Evolutionary conservation across 1,140 invertebrate genomes (phyloP), one percentile per base, ranked within the genome.

Genomic region (Temnothorax curvispinosus): DNA sequence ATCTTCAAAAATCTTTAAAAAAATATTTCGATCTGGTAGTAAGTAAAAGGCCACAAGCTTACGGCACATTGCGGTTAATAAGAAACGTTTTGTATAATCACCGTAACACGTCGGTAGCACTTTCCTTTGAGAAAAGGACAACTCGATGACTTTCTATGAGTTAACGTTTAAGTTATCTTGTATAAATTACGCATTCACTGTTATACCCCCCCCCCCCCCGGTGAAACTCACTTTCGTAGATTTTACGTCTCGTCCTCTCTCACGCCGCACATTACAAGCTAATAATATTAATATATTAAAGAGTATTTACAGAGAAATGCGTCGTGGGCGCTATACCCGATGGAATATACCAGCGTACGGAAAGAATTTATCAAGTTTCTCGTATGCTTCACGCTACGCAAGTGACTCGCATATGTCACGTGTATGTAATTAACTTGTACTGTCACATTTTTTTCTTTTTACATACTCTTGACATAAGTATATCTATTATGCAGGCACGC

Each of bases 1-100:
- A 15, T 35, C n/a, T 71, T 80, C 6, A 38, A 86, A 27, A 27
- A 27, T 27, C 27, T 27, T 27, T 27, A 27, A 27, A 27, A 86
- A 86, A 86, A 72, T 86, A 86, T 62, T 52, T 69, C 27, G 3
- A 58, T 86, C 58, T 81, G 6, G 32, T 90, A 90, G 32, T 90
- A 90, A 90, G 89, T 90, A 90, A 72, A 90, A 90, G 74, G 89
- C 89, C 89, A 90, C 72, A 65, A 77, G 64, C 56, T 62, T 44
- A 67, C 3, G 32, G 27, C 15, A 82, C 47, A 27, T 47, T 74
- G 9, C 41, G n/a, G 21, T 72, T 69, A 15, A 44, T 74, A 41
- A 72, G 54, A 82, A 60, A 60, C 35, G 9, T 78, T 50, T 11
- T 41, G 3, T 44, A 77, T 50, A 35, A 77, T 64, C 13, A 11